Evolutionary conservation across 2,888 invertebrate species (phyloP), one percentile per base, ranked within the genome.

Genomic region (Phania funesta): DNA sequence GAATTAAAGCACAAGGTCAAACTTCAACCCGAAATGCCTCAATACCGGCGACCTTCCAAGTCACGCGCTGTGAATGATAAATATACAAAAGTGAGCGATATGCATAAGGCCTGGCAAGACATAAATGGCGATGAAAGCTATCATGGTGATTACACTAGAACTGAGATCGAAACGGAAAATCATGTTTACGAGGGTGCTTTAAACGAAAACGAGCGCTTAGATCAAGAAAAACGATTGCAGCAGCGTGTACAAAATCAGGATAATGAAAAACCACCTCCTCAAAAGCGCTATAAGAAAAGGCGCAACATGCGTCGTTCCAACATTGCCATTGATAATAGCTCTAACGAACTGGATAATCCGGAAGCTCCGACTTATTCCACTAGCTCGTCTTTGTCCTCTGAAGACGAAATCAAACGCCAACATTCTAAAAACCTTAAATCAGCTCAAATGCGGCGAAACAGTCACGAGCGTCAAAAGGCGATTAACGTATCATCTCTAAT

Each of bases 1-100:
- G 97, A 97, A 88, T 90, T 97, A 0, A 93, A 94, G 87, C 92
- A 94, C 71, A 95, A 95, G 89, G 94, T 96, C 0, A 92, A 91
- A 85, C 9, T 84, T 7, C 76, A 86, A 5, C 84, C 85, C 1
- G 85, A 85, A 50, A 80, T 80, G 16, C 24, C 35, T 2, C 46
- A 54, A 2, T 35, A 54, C 6, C 38, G 35, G 3, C 20, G 38
- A 18, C 24, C 70, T 0, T 80, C 83, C 0, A 85, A 86, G 38
- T 46, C 77, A 0, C 85, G 85, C 29, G 22, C 41, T 24, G 64
- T 83, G 0, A 86, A 86, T 73, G 87, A 87, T 20, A 89, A 89
- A 62, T 86, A 87, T 52, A 84, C 87, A 0, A 87, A 87, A 70
- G 89, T 91, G 0, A 87, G 86, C 0, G 90, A 91, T 75, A 87